A percentile compares a stretch with the other conserved stretches of the same genome.
These are phyloP conservation scores for Mylabris phalerata DNA, from an alignment of 1,140 invertebrate genomes.

Conservation along the genomic window DNA sequence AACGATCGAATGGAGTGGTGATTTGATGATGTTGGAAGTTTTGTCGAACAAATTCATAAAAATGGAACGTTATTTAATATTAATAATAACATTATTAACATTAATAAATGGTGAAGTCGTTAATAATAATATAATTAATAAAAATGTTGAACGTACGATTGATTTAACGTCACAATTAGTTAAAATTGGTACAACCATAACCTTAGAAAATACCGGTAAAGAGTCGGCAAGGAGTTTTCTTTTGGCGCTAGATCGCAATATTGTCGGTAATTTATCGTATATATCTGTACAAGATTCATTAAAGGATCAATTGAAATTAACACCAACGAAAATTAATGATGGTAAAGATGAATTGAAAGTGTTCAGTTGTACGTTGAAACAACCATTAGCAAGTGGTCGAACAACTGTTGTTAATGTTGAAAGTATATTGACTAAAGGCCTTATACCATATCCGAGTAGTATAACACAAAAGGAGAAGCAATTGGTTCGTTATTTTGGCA, in stretches of 20 bases:
- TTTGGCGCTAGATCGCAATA: conserved; percentile 59
- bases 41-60: conserved; percentile 2
- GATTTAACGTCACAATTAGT: conserved; percentile 85
- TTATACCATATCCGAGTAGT: conserved; percentile 75
- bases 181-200: conserved; percentile 72
- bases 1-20: background rate
- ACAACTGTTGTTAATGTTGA: conserved; percentile 63
- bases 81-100: conserved; percentile 7
- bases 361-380: conserved; percentile 54
- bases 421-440: conserved; percentile 64
- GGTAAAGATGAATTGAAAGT: conserved; percentile 49
- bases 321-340: conserved; percentile 48
- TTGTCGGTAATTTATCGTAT: conserved; percentile 62
- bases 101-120: conserved; percentile 20
- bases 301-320: conserved; percentile 56
- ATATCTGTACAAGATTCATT: conserved; percentile 62
- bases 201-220: conserved; percentile 74
- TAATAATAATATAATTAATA: conserved; percentile 53
- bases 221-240: conserved; percentile 61
- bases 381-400: conserved; percentile 52
- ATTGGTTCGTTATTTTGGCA: conserved; percentile 79
- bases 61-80: conserved; percentile 21
- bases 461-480: conserved; percentile 93
- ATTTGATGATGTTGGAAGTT: conserved; percentile 14
- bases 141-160: conserved; percentile 77